Base-by-base conservation (phyloP, 1,140 invertebrate genomes). In the Achroia grisella region DNA sequence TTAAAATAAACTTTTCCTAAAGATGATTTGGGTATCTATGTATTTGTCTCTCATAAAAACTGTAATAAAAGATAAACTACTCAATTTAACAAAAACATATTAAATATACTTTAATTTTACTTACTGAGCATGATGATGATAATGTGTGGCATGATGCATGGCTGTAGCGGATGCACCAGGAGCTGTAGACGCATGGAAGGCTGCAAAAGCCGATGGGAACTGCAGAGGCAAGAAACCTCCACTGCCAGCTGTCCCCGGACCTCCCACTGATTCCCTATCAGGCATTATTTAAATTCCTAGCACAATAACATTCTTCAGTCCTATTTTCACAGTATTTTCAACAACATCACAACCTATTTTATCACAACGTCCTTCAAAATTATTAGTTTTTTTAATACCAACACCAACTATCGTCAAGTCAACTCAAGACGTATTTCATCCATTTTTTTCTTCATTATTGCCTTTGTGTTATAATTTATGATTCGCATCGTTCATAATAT, bases 181-280 rank as follows among this genome's bases (percentile, higher is more conserved):
- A 6, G 76, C 73, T 23, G 83, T 79, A 15, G 90, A 87, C 48
- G 86, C 87, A 64, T 86, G 87, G 53, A 89, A 87, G 31, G 86
- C 88, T 55, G 87, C 88, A 71, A 90, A 91, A 53, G 87, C 89
- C 57, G 89, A 90, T n/a, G 89, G 88, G 65, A 90, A 89, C 70
- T 89, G 89, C 62, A 90, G 79, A 50, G 89, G 89, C 62, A 85
- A 67, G 58, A 85, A 85, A 58, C 73, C 75, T 47, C 69, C 77
- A 61, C 77, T 78, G 40, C 81, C 78, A 36, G 80, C 62, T 59
- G 78, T 75, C 62, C 81, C 75, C 39, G 78, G 71, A 59, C 78
- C 73, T 45, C 81, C 76, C 47, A 82, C 78, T 54, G 73, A 66
- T 69, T 87, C 86, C 62, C 86, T 70, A 78, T 87, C 84, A 69